phyloP scores from a whole-genome alignment of 2,888 invertebrate species.

The Pseudanteris insignis region DNA sequence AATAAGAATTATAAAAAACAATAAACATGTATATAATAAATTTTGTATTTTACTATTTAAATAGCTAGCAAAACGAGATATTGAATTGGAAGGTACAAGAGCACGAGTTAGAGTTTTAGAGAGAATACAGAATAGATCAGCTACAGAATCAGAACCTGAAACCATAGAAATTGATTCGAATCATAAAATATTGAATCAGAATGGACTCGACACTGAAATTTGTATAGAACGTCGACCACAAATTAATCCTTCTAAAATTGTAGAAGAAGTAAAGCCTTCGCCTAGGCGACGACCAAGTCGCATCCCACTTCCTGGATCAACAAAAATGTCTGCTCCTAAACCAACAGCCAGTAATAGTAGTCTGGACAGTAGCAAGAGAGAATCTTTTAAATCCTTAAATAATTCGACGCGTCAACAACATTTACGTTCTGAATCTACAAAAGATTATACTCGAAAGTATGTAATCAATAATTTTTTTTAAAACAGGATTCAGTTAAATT shows the following conservation, averaged over 20 bases:
- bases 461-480: too few species aligned
- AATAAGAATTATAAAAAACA: too few species aligned
- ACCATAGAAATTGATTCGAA: too few species aligned
- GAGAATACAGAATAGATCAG: slow-evolving; percentile 67
- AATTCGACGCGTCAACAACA: slow-evolving; percentile 35
- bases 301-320: slow-evolving; percentile 73
- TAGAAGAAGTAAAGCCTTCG: slow-evolving; percentile 60
- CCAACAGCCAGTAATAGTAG: slow-evolving; percentile 69
- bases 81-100: slow-evolving; percentile 83
- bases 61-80: slow-evolving; percentile 85
- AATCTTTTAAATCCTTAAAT: slow-evolving; percentile 61
- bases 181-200: too few species aligned
- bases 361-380: slow-evolving; percentile 58
- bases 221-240: slow-evolving; percentile 24
- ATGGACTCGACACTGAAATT: slow-evolving; percentile 7
- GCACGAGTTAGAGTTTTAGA: slow-evolving; percentile 81
- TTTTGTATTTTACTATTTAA: too few species aligned
- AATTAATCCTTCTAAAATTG: neutral
- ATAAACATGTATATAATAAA: too few species aligned
- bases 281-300: slow-evolving; percentile 73
- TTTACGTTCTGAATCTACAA: slow-evolving; percentile 30
- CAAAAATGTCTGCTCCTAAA: slow-evolving; percentile 71
- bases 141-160: slow-evolving; percentile 65
- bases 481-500: too few species aligned
- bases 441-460: slow-evolving; percentile 60